Percentiles rank a stretch among this genome's conserved stretches.
Evolutionary conservation across 2,113 vertebrate genomes (phyloP).

Genomic region (Chrysochloris asiatica): DNA sequence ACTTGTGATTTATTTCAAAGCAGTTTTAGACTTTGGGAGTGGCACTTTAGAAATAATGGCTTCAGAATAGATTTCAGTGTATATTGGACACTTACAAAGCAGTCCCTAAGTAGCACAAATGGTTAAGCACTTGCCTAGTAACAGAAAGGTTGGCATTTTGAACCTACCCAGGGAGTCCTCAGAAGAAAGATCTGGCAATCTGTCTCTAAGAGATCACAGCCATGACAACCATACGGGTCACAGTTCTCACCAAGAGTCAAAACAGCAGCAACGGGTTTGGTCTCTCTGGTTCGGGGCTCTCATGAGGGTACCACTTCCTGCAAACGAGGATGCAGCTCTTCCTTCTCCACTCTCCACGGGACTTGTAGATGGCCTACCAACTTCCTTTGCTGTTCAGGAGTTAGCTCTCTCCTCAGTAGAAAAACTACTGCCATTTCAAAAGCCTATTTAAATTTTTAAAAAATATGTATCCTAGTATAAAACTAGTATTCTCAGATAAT

Average conservation of each 20-base stretch:
- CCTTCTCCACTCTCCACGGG: not conserved
- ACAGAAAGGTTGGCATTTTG: not conserved
- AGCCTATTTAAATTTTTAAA: not conserved
- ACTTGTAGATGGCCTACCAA: not conserved
- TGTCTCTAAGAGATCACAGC: not conserved
- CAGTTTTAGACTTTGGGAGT: constrained; percentile 23
- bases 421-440: not conserved
- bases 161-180: not conserved
- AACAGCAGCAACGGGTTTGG: not conserved
- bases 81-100: not conserved
- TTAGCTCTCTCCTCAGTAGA: too few species aligned
- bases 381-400: not conserved
- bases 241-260: not conserved
- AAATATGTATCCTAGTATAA: not conserved
- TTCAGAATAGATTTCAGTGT: not conserved
- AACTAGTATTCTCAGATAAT: constrained; percentile 1
- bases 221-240: not conserved
- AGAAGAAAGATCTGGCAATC: too few species aligned
- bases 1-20: not conserved
- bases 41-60: not conserved
- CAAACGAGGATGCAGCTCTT: not conserved
- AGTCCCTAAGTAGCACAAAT: not conserved
- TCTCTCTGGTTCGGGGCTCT: not conserved
- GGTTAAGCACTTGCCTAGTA: not conserved
- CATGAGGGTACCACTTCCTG: not conserved